These are phyloP conservation scores for Parazoanthus darwini DNA, from an alignment of 92 coral and sea anemone species.

Conservation along the genomic window DNA sequence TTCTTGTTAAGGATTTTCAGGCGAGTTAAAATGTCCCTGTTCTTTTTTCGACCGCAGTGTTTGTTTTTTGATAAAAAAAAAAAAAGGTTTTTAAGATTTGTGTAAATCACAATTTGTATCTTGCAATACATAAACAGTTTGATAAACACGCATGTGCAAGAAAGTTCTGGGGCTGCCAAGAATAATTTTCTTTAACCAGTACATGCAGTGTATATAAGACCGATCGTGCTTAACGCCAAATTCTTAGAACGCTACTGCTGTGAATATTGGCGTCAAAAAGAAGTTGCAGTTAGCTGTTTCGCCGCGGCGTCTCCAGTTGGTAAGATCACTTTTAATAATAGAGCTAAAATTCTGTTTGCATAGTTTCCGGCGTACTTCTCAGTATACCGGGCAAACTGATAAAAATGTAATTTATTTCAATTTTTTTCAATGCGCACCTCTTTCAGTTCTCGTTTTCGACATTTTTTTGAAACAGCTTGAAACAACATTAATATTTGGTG, in stretches of 20 bases:
- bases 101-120: neutral
- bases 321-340: neutral
- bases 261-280: neutral
- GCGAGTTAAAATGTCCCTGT: neutral
- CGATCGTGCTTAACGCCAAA: neutral
- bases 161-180: neutral
- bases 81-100: neutral
- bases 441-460: neutral
- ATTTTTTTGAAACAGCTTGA: neutral
- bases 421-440: neutral
- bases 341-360: neutral
- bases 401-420: neutral
- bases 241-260: neutral
- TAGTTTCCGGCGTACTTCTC: neutral
- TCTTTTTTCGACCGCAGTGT: constrained; percentile 5
- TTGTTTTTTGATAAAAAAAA: neutral
- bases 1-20: neutral
- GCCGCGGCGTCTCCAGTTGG: neutral
- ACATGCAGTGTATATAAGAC: neutral
- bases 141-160: constrained; percentile 16
- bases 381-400: neutral
- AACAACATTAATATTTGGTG: too few species aligned
- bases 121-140: neutral
- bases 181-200: neutral
- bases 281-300: neutral